Conservation (phyloP, 2,113 vertebrate genomes). For the Bubo bubo region DNA sequence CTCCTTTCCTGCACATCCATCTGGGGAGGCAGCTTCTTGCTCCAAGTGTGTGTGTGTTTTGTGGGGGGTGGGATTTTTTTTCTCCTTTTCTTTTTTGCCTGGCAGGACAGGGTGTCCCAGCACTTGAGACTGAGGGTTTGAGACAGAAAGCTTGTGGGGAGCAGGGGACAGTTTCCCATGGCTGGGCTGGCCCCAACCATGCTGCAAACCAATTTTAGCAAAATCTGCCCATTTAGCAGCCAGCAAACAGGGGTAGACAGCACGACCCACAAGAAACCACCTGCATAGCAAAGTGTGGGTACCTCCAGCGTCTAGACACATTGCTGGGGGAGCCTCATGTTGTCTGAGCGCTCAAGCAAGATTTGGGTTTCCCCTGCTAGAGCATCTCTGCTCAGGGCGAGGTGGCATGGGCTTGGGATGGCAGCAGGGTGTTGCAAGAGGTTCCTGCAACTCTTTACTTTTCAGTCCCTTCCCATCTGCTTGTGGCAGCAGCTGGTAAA, state of each 20-base stretch:
- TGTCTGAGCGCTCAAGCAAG: background rate
- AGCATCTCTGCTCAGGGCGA: background rate
- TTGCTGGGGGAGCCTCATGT: background rate
- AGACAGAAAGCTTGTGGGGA: background rate
- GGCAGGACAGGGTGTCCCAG: background rate
- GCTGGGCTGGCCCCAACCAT: background rate
- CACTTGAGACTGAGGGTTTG: background rate
- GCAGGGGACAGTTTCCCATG: background rate
- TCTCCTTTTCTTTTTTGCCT: background rate
- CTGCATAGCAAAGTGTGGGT: background rate
- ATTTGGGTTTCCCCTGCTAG: background rate
- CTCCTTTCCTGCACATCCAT: fast-evolving
- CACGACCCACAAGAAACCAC: fast-evolving
- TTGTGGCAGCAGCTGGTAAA: fast-evolving
- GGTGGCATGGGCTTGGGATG: background rate
- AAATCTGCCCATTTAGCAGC: background rate
- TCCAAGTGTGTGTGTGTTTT: background rate
- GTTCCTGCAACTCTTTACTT: background rate
- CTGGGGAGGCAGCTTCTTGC: background rate
- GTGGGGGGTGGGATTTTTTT: fast-evolving
- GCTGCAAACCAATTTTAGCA: background rate
- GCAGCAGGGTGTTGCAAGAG: background rate
- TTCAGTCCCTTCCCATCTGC: background rate
- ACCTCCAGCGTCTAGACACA: background rate
- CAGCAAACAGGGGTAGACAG: background rate